Conservation (phyloP, 2,888 invertebrate genomes). For the Oxyscelio sp. region DNA sequence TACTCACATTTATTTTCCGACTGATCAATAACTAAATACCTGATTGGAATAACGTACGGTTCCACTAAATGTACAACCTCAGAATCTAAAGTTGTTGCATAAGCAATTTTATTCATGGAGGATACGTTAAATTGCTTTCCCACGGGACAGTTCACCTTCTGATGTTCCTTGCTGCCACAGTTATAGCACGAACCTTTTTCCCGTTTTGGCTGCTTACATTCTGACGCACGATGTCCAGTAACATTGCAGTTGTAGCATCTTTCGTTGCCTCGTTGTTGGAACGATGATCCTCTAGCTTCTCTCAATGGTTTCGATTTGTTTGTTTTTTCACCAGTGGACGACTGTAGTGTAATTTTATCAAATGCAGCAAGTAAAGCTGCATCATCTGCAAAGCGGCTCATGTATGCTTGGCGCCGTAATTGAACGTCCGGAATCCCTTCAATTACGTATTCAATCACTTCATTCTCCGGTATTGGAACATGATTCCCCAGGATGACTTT, state of each 20-base stretch:
- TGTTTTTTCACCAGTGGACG: background rate
- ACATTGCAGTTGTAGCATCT: background rate
- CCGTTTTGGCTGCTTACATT: background rate
- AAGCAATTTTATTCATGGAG: background rate
- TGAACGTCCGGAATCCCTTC: conserved; percentile 62
- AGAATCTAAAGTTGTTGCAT: background rate
- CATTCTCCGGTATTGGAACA: conserved; percentile 56
- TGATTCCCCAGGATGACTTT: conserved; percentile 72
- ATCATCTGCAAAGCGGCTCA: background rate
- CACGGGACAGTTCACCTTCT: background rate
- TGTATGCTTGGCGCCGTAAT: conserved; percentile 57
- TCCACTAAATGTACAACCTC: background rate
- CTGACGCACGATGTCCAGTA: background rate
- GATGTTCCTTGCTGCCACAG: background rate
- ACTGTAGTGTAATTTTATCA: background rate
- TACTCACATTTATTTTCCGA: conserved; percentile 10
- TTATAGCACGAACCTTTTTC: background rate
- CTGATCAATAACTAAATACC: conserved; percentile 1
- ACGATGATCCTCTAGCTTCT: background rate
- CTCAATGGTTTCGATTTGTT: background rate
- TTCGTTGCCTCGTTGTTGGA: background rate
- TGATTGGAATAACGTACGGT: conserved; percentile 1
- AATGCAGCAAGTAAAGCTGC: background rate
- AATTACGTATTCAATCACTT: conserved; percentile 68
- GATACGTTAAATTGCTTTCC: background rate